Conservation (phyloP, 2,888 invertebrate genomes). For the Caenorhabditis imperialis region DNA sequence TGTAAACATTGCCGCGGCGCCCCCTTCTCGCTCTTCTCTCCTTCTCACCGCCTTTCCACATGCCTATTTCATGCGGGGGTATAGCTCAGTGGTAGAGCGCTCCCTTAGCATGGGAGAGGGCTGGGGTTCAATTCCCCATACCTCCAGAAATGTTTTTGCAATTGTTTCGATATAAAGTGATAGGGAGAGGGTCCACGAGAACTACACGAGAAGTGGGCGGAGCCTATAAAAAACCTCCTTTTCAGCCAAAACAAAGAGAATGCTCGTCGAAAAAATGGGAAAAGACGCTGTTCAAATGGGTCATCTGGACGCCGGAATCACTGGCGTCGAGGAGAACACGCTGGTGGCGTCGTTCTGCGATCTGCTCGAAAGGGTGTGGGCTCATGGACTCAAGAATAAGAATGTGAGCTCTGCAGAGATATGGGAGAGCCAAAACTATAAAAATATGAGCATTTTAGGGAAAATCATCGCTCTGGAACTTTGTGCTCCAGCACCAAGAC, state of each 20-base stretch:
- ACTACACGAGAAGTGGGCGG: too few relatives aligned
- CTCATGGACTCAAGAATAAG: slow-evolving; percentile 94
- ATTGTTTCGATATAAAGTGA: background rate
- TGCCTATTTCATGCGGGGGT: too few relatives aligned
- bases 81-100: slow-evolving; percentile 71
- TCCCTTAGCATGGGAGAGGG: slow-evolving; percentile 74
- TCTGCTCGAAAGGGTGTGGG: slow-evolving; percentile 95
- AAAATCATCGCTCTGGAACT: slow-evolving; percentile 97
- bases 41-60: too few relatives aligned
- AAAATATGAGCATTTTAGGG: slow-evolving; percentile 82
- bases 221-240: background rate
- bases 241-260: slow-evolving; percentile 88
- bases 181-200: too few relatives aligned
- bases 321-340: slow-evolving; percentile 94
- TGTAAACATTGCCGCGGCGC: too few relatives aligned
- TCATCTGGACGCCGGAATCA: slow-evolving; percentile 85
- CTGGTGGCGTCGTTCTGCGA: slow-evolving; percentile 96
- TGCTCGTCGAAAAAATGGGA: slow-evolving; percentile 99
- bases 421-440: too few relatives aligned
- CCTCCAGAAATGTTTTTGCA: slow-evolving; percentile 53
- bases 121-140: slow-evolving; percentile 73
- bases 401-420: too few relatives aligned
- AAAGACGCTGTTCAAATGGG: slow-evolving; percentile 93
- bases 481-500: slow-evolving; percentile 91
- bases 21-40: too few relatives aligned